phyloP scores from a whole-genome alignment of 2,113 vertebrate species.

The Benitochromis conjunctus region DNA sequence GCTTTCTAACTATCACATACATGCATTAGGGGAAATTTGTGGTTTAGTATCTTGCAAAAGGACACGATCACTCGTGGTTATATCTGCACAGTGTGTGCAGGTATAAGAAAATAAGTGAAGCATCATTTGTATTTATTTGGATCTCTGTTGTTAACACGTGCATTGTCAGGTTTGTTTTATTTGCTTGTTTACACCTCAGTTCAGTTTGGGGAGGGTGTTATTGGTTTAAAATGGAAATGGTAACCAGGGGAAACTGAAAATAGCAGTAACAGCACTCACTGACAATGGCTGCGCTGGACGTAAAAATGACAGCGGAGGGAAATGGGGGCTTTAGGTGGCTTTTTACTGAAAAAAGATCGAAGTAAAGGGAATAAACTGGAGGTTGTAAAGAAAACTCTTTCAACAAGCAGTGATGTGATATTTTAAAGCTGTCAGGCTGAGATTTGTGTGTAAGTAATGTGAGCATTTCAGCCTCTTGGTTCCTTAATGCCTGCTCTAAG shows the following conservation, averaged over 20 bases:
- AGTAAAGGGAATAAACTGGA: conserved; percentile 42
- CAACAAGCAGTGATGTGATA: conserved; percentile 7
- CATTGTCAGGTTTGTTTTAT: conserved; percentile 17
- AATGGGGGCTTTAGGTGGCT: background rate
- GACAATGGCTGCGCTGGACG: conserved; percentile 28
- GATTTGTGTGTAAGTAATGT: background rate
- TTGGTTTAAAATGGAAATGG: conserved; percentile 45
- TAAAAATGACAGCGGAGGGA: conserved; percentile 9
- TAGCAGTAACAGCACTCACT: background rate
- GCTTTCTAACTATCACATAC: background rate
- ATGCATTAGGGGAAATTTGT: background rate
- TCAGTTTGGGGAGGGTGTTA: background rate
- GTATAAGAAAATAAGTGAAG: background rate
- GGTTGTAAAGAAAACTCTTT: conserved; percentile 18
- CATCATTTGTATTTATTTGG: background rate
- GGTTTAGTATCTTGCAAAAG: background rate
- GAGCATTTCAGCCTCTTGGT: background rate
- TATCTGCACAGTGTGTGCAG: background rate
- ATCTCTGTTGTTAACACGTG: background rate
- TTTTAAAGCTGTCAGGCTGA: conserved; percentile 35
- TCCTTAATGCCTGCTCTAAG: background rate
- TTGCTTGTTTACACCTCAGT: conserved; percentile 15
- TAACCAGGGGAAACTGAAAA: conserved; percentile 54
- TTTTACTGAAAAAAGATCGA: conserved; percentile 5
- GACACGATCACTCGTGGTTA: background rate